Evolutionary conservation across 2,797 vertebrate genomes (phyloP).

Genomic region (Vipera ursinii): DNA sequence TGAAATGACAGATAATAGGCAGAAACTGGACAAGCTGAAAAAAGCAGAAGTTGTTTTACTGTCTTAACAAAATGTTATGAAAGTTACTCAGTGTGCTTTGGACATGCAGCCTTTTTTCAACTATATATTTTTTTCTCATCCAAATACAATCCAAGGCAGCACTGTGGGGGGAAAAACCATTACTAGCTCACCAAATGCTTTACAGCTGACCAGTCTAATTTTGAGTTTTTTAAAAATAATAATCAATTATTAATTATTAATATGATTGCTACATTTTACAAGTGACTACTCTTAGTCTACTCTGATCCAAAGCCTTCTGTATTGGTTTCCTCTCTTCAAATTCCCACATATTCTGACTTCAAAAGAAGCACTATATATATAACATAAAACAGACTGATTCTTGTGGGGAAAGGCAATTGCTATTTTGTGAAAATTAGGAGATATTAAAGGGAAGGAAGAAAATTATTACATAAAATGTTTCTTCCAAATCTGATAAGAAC

Average conservation of each 20-base stretch:
- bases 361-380: neutral
- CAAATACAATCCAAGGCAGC: neutral
- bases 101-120: neutral
- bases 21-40: neutral
- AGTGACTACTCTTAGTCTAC: neutral
- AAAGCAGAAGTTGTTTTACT: neutral
- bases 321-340: neutral
- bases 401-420: neutral
- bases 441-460: neutral
- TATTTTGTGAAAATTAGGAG: neutral
- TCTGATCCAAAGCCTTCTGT: neutral
- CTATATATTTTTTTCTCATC: neutral
- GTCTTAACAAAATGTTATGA: neutral
- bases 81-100: neutral
- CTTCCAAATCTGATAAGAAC: neutral
- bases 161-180: neutral
- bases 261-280: neutral
- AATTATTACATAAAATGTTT: neutral
- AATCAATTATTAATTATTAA: neutral
- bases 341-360: neutral
- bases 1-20: neutral
- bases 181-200: neutral
- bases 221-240: neutral
- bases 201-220: neutral
- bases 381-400: neutral